phyloP scores from a whole-genome alignment of 2,797 vertebrate genomes.

The Erethizon dorsatum region DNA sequence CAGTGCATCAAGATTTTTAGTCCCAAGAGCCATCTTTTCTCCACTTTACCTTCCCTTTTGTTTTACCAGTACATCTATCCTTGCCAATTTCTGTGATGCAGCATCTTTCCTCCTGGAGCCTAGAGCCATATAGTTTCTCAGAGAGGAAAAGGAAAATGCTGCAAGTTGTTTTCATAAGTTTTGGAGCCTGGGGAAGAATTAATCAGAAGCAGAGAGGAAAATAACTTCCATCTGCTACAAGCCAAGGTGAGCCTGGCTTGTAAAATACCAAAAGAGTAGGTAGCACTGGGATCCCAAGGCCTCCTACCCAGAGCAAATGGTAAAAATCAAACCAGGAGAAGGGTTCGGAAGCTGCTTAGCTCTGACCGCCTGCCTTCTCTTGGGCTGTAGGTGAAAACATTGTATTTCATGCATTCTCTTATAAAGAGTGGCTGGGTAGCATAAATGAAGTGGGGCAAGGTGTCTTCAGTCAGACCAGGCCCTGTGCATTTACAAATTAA shows the following conservation, averaged over 20 bases:
- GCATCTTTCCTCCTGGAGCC: neutral
- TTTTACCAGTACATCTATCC: neutral
- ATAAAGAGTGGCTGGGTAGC: neutral
- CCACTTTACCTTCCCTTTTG: neutral
- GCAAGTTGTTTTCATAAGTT: neutral
- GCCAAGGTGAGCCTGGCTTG: neutral
- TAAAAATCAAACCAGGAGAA: neutral
- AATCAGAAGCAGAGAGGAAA: conserved; percentile 15
- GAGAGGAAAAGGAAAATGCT: neutral
- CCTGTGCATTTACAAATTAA: neutral
- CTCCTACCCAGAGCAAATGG: neutral
- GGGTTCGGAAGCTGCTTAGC: neutral
- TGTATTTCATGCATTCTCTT: neutral
- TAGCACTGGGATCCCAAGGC: neutral
- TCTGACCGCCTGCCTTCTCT: neutral
- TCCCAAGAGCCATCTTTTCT: neutral
- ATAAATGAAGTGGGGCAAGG: neutral
- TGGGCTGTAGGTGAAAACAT: neutral
- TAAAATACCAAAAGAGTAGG: neutral
- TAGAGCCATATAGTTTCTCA: neutral
- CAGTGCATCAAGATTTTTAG: too few relatives aligned
- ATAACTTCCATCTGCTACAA: neutral
- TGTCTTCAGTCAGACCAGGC: neutral
- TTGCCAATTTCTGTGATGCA: neutral
- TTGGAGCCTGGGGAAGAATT: neutral